These are phyloP conservation scores for Cephalopholis sonnerati DNA, from an alignment of 2,113 vertebrate genomes.

Conservation along the genomic window DNA sequence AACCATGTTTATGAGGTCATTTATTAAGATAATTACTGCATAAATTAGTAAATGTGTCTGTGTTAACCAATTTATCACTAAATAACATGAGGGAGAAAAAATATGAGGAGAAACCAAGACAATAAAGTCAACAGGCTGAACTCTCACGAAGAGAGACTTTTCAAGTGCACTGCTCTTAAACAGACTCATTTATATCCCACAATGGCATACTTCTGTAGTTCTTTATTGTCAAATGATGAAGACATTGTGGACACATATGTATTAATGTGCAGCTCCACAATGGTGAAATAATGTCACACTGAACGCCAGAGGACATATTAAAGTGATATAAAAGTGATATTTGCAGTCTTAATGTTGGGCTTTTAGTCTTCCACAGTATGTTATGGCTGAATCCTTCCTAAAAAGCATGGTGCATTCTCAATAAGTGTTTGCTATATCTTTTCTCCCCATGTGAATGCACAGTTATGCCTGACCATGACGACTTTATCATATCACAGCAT, in stretches of 20 bases:
- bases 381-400: not conserved
- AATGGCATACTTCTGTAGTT: too few relatives aligned
- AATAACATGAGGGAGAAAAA: not conserved
- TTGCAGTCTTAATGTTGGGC: not conserved
- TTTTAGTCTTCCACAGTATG: not conserved
- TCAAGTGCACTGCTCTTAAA: not conserved
- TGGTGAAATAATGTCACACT: not conserved
- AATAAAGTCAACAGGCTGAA: not conserved
- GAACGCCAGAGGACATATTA: not conserved
- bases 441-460: not conserved
- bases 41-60: slow-evolving; percentile 13
- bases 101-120: slow-evolving; percentile 2
- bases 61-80: slow-evolving; percentile 6
- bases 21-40: slow-evolving; percentile 13
- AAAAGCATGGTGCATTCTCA: not conserved
- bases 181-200: too few relatives aligned
- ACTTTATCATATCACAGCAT: not conserved
- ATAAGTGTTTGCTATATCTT: not conserved
- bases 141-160: not conserved
- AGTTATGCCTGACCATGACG: not conserved
- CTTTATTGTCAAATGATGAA: not conserved
- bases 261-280: not conserved
- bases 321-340: not conserved
- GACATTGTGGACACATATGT: not conserved
- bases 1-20: not conserved